Evolutionary conservation across 2,113 vertebrate species (phyloP).

Genomic region (Isichthys henryi): DNA sequence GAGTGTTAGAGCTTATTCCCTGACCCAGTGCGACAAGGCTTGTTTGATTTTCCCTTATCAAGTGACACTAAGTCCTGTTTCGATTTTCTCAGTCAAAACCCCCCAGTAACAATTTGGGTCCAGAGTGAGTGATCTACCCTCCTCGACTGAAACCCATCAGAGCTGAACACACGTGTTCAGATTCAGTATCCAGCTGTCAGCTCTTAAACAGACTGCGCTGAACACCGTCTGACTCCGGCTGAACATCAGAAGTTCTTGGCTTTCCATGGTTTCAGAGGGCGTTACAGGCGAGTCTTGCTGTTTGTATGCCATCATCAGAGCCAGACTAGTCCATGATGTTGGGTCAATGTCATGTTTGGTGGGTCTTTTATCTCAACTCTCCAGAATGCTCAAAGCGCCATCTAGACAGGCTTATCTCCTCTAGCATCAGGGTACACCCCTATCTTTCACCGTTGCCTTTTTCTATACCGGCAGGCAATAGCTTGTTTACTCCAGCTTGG

Average conservation of each 20-base stretch:
- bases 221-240: not conserved
- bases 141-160: not conserved
- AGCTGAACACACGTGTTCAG: not conserved
- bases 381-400: conserved; percentile 25
- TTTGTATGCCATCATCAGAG: not conserved
- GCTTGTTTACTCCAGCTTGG: not conserved
- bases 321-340: not conserved
- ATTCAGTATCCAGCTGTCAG: not conserved
- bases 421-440: not conserved
- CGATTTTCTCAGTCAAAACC: not conserved
- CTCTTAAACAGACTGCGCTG: not conserved
- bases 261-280: not conserved
- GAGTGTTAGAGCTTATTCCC: not conserved
- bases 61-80: not conserved
- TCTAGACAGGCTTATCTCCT: conserved; percentile 38
- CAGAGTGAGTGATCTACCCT: not conserved
- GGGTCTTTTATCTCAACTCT: not conserved
- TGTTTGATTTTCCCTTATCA: not conserved
- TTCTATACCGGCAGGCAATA: not conserved
- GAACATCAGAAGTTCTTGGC: not conserved
- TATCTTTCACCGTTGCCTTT: conserved; percentile 24
- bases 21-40: not conserved
- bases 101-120: not conserved
- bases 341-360: not conserved
- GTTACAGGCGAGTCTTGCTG: not conserved